These are phyloP conservation scores for Merluccius polli DNA, from an alignment of 2,797 vertebrate species.

Conservation along the genomic window DNA sequence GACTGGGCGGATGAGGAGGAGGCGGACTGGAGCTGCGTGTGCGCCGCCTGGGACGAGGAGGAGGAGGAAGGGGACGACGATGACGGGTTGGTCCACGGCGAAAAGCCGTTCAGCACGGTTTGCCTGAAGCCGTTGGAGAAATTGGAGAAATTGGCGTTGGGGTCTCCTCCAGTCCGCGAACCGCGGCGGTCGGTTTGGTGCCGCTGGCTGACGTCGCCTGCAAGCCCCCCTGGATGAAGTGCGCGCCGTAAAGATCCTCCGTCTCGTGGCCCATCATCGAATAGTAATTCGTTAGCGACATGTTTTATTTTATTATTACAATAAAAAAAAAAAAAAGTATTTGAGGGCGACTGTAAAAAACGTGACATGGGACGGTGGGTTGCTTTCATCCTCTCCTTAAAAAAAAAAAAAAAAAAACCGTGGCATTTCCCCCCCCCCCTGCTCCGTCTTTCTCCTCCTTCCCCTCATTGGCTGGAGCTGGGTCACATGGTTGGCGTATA, in stretches of 20 bases:
- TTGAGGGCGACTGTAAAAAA: constrained; percentile 82
- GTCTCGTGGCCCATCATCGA: constrained; percentile 90
- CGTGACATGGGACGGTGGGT: constrained; percentile 64
- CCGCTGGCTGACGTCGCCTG: constrained; percentile 65
- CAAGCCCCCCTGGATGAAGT: constrained; percentile 81
- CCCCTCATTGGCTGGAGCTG: constrained; percentile 79
- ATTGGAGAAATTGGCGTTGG: constrained; percentile 64
- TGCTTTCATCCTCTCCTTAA: constrained; percentile 76
- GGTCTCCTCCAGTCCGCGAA: constrained; percentile 30
- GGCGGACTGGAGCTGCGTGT: constrained; percentile 74
- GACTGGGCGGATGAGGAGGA: constrained; percentile 67
- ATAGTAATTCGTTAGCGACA: constrained; percentile 96
- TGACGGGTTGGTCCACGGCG: constrained; percentile 83
- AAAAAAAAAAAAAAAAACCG: too few relatives aligned
- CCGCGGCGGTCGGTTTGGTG: constrained; percentile 51
- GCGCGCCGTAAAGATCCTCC: constrained; percentile 84
- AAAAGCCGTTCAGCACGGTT: constrained; percentile 68
- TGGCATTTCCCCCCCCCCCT: constrained; percentile 82
- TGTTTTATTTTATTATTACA: constrained; percentile 81
- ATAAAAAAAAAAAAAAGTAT: constrained; percentile 81
- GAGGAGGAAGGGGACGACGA: too few relatives aligned
- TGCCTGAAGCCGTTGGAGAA: constrained; percentile 61
- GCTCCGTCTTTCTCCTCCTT: constrained; percentile 72
- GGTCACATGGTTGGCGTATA: constrained; percentile 86
- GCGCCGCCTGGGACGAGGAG: constrained; percentile 42